Percentiles rank a stretch among this genome's conserved stretches.
phyloP scores from a whole-genome alignment of 2,888 invertebrate genomes.

The Cephus nigrinus region DNA sequence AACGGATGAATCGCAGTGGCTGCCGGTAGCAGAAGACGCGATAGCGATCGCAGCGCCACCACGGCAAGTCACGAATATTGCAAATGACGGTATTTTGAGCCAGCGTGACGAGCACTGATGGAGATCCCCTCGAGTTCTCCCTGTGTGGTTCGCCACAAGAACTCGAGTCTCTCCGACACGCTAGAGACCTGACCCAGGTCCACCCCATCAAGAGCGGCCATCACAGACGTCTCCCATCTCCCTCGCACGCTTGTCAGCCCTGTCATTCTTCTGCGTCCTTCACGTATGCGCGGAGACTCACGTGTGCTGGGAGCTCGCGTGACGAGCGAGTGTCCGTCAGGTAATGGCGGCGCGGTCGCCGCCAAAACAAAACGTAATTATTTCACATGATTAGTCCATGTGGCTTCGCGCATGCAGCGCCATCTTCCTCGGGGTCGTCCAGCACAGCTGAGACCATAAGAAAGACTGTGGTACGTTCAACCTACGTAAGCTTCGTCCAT shows the following conservation, averaged over 20 bases:
- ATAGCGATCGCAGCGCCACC: too few species aligned
- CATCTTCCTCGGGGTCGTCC: constrained; percentile 5
- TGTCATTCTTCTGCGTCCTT: constrained; percentile 6
- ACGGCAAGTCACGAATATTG: constrained; percentile 48
- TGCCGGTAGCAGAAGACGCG: too few species aligned
- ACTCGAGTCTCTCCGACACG: constrained; percentile 38
- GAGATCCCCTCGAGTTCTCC: constrained; percentile 50
- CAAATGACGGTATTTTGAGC: constrained; percentile 54
- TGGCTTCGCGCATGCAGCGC: constrained; percentile 11
- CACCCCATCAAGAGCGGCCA: constrained; percentile 15
- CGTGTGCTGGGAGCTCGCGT: constrained; percentile 45
- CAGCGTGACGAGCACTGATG: constrained; percentile 61
- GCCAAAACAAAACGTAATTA: constrained; percentile 62
- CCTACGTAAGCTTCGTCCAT: constrained; percentile 11
- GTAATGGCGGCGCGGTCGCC: constrained; percentile 33
- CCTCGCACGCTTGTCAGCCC: constrained; percentile 9
- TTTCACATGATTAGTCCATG: constrained; percentile 58
- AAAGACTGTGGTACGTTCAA: too few species aligned
- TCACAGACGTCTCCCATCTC: constrained; percentile 10
- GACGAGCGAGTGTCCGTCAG: constrained; percentile 58
- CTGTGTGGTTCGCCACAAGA: constrained; percentile 57
- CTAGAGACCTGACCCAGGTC: constrained; percentile 5
- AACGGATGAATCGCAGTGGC: too few species aligned
- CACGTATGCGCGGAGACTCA: constrained; percentile 7
- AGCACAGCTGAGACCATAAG: too few species aligned